Percentiles rank a stretch among this genome's conserved stretches.
These are phyloP conservation scores for Rhingia campestris DNA, from an alignment of 2,888 invertebrate genomes.

Conservation along the genomic window DNA sequence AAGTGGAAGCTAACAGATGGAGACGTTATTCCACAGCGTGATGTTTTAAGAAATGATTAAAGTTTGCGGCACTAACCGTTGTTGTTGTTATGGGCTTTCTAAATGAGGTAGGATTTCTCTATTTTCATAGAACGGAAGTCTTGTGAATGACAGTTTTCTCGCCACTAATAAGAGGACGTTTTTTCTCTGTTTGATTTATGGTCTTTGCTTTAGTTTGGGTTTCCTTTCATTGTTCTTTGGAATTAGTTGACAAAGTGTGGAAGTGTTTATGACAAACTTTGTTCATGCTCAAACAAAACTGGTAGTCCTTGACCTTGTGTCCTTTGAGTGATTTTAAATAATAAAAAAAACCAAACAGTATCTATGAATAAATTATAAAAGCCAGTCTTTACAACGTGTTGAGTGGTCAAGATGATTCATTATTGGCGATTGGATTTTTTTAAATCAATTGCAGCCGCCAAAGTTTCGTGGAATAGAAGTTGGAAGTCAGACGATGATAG, in stretches of 20 bases:
- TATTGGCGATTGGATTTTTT: slow-evolving; percentile 32
- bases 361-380: background rate
- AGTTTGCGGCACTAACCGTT: slow-evolving; percentile 24
- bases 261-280: slow-evolving; percentile 1
- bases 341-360: background rate
- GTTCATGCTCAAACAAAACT: background rate
- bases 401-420: slow-evolving; percentile 35
- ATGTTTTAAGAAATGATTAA: slow-evolving; percentile 42
- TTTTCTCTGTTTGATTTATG: slow-evolving; percentile 34
- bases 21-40: slow-evolving; percentile 14
- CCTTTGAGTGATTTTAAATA: background rate
- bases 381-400: background rate
- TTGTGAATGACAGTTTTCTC: slow-evolving; percentile 27
- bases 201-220: slow-evolving; percentile 7
- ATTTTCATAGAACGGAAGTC: background rate
- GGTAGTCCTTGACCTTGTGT: background rate
- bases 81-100: background rate
- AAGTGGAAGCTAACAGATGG: slow-evolving; percentile 25
- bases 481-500: background rate
- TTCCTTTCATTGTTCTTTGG: background rate
- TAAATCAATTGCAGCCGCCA: slow-evolving; percentile 30
- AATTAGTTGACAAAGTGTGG: background rate
- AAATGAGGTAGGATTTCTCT: background rate
- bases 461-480: slow-evolving; percentile 22
- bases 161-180: background rate